Conservation (phyloP, 2,888 invertebrate genomes). For the Idaea aversata region DNA sequence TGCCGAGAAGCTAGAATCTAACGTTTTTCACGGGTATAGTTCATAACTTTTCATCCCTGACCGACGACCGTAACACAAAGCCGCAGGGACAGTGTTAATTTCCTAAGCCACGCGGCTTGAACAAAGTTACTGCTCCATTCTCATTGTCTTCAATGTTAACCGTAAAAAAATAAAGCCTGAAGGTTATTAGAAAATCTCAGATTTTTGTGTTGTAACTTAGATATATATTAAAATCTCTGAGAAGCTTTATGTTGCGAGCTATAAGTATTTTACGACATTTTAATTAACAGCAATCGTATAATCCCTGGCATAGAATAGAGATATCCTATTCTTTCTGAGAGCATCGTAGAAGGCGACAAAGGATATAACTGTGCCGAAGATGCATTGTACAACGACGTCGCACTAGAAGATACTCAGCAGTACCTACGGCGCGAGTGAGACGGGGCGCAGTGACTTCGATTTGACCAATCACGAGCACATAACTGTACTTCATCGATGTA, state of each 20-base stretch:
- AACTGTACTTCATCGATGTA: too few species aligned
- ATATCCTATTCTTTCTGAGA: neutral
- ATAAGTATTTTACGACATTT: neutral
- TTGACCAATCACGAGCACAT: too few species aligned
- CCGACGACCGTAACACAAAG: neutral
- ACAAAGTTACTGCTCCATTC: neutral
- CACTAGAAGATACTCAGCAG: too few species aligned
- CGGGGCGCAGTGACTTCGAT: too few species aligned
- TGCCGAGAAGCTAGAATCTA: neutral
- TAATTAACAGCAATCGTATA: neutral
- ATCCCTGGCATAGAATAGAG: neutral
- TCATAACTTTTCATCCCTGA: neutral
- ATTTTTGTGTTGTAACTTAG: neutral
- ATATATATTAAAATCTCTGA: neutral
- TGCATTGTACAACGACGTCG: too few species aligned
- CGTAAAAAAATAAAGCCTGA: neutral
- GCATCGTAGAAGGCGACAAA: too few species aligned
- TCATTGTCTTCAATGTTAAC: neutral
- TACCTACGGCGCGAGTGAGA: too few species aligned
- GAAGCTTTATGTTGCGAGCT: neutral
- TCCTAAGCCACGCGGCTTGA: neutral
- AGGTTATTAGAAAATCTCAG: neutral
- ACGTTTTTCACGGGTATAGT: neutral
- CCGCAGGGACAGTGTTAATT: neutral
- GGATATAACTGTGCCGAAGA: too few species aligned